Evolutionary conservation across 2,888 invertebrate species (phyloP).

Genomic region (Eristalis tenax): DNA sequence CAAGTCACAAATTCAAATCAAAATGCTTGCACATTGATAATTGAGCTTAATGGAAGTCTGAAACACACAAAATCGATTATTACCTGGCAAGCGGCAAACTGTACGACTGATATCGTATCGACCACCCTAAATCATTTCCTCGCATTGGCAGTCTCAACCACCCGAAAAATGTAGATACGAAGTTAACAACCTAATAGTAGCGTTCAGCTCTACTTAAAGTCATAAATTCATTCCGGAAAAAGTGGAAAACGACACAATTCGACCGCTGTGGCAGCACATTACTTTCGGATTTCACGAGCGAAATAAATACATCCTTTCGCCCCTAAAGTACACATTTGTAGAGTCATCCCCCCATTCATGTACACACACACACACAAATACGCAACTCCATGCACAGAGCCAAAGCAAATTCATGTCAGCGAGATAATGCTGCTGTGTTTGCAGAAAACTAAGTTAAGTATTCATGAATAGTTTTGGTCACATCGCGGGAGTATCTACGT

Average conservation of each 20-base stretch:
- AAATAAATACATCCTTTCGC: constrained; percentile 40
- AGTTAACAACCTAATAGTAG: constrained; percentile 26
- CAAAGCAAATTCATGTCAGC: neutral
- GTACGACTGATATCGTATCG: too few species aligned
- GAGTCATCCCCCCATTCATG: neutral
- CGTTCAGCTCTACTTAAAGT: constrained; percentile 31
- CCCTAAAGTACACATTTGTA: constrained; percentile 2
- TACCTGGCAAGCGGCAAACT: too few species aligned
- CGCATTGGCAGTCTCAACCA: too few species aligned
- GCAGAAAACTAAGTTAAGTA: constrained; percentile 53
- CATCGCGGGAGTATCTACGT: constrained; percentile 43
- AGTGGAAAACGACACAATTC: neutral
- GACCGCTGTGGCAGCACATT: constrained; percentile 9
- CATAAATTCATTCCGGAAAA: constrained; percentile 25
- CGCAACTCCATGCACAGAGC: neutral
- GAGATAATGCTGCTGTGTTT: constrained; percentile 9
- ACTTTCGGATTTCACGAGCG: constrained; percentile 41
- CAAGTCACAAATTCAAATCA: too few species aligned
- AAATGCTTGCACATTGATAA: too few species aligned
- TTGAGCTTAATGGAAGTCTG: too few species aligned
- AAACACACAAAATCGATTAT: too few species aligned
- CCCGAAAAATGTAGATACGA: neutral
- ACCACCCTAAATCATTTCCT: too few species aligned
- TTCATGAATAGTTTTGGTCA: constrained; percentile 66
- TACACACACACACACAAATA: neutral